Percentiles rank a stretch among this genome's conserved stretches.
Conservation (phyloP, 2,888 invertebrate species). For the Leucophenga maculata region DNA sequence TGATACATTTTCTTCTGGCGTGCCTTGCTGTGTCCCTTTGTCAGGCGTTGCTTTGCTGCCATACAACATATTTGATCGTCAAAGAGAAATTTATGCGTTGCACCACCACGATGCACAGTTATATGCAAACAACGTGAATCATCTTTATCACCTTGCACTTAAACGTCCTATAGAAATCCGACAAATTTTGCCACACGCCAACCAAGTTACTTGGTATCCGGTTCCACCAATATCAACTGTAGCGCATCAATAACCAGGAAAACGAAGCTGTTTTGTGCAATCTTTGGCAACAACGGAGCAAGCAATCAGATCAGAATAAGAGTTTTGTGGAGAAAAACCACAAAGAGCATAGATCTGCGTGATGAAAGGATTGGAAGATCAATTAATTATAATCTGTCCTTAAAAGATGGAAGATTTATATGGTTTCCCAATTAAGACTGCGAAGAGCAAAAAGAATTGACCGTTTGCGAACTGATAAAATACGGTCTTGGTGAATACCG, state of each 20-base stretch:
- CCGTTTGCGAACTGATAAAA: no score
- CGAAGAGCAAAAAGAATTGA: no score
- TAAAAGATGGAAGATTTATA: no score
- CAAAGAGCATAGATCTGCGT: no score
- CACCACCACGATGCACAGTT: constrained; percentile 87
- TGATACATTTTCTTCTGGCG: constrained; percentile 97
- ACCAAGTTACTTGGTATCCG: constrained; percentile 92
- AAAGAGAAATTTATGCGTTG: constrained; percentile 89
- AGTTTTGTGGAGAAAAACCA: no score
- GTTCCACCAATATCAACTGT: constrained; percentile 97
- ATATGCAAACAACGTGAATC: constrained; percentile 96
- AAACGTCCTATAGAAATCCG: constrained; percentile 95
- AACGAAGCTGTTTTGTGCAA: constrained; percentile 90
- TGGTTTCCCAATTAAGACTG: no score
- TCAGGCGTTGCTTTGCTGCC: constrained; percentile 94
- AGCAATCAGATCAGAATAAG: constrained; percentile 96
- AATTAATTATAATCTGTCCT: no score
- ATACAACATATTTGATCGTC: constrained; percentile 99
- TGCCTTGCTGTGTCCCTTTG: constrained; percentile 92
- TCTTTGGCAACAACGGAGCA: constrained; percentile 95
- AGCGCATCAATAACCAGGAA: constrained; percentile 95
- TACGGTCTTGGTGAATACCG: no score
- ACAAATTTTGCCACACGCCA: constrained; percentile 99
- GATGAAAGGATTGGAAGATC: no score
- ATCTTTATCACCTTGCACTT: constrained; percentile 95